Evolutionary conservation across 2,797 vertebrate genomes (phyloP).

Genomic region (Gambusia yucatana): DNA sequence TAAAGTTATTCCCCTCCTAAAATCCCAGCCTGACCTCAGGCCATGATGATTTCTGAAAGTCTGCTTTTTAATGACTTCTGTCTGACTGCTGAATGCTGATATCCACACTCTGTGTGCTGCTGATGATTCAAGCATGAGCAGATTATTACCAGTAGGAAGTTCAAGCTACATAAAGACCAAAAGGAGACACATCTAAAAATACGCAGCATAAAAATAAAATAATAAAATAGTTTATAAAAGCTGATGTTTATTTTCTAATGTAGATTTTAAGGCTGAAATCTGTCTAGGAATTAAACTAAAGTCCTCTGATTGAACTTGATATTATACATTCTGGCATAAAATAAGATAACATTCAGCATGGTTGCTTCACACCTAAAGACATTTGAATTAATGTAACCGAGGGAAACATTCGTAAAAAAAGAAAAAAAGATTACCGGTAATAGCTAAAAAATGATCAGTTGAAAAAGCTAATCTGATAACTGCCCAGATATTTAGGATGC

Average conservation of each 20-base stretch:
- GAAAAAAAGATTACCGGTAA: no score
- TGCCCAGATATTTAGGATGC: no score
- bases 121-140: neutral
- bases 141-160: neutral
- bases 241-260: neutral
- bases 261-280: neutral
- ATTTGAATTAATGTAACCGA: no score
- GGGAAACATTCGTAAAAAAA: no score
- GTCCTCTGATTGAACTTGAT: neutral
- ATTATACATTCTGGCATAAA: neutral
- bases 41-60: slow-evolving; percentile 4
- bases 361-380: neutral
- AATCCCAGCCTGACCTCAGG: slow-evolving; percentile 21
- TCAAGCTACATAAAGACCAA: neutral
- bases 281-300: neutral
- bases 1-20: slow-evolving; percentile 18
- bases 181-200: neutral
- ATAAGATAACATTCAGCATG: neutral
- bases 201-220: neutral
- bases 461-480: no score
- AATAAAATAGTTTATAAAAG: neutral
- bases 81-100: neutral
- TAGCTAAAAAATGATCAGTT: no score
- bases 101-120: slow-evolving; percentile 5
- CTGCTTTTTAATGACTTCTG: slow-evolving; percentile 8